Evolutionary conservation across 2,113 vertebrate species (phyloP), one percentile per base, ranked within the genome.

Genomic region (Hoplias malabaricus): DNA sequence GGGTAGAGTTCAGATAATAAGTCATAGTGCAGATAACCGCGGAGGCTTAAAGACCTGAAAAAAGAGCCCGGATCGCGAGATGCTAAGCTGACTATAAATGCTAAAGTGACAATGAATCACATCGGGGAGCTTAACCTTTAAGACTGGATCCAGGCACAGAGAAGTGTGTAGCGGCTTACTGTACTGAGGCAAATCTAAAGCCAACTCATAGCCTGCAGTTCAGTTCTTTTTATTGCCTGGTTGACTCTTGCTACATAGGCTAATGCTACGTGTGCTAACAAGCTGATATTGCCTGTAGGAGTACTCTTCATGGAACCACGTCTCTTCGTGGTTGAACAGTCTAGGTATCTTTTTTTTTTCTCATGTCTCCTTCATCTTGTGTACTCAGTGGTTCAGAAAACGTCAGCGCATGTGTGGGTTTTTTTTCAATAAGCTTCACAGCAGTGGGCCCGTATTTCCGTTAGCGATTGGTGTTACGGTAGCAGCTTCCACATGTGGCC

Each of bases 101-200:
- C 79, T 82, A 79, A 83, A 85, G 84, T 77, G 85, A 83, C 87
- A 83, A 77, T 86, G 85, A 88, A 88, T 88, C 85, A 85, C 83
- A 84, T 85, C 83, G 69, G 72, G 61, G 82, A 82, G 85, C 86
- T 88, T 88, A 86, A 84, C 82, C 83, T 86, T 86, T 88, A 88
- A 86, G 77, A 85, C 80, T 40, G 31, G 66, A 81, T 83, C 69
- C 75, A 79, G 80, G 77, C 79, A 50, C 46, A 73, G 70, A 78
- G 56, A 80, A 80, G 46, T 46, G 62, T 73, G 68, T 70, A 78
- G 63, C 78, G 71, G 80, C 82, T 81, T 80, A 84, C 66, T 69
- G 73, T 72, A 72, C 57, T 40, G 48, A 76, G 43, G 38, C 34
- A 61, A 31, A 36, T 29, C 54, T 50, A 59, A 43, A 67, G 21